Base-by-base conservation (phyloP, 2,888 invertebrate genomes). In the Poecilus cupreus region DNA sequence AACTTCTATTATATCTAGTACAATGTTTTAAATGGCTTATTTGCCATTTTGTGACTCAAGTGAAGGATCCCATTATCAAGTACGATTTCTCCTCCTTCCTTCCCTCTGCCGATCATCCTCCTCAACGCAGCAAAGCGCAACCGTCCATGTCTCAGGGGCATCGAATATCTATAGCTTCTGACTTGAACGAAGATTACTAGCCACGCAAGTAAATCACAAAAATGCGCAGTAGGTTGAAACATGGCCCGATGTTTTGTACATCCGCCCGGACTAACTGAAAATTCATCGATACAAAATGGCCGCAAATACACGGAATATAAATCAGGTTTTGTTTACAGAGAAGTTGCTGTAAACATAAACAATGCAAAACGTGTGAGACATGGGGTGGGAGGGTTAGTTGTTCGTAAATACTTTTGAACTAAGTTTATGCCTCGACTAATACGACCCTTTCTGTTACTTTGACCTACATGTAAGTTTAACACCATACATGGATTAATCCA, bases 181-280 rank as follows among this genome's bases (percentile, higher is more conserved):
- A 60, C 26, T 60, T 22, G 60, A 54, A 24, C 54, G n/a, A 60
- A 60, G 60, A 60, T 60, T 60, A n/a, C 60, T 26, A 60, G 13
- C 60, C 60, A 24, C 60, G 26, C 26, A 60, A 60, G 24, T 60
- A 60, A 60, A 60, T 60, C 60, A 60, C 60, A 60, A 60, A 60
- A 60, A 60, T 60, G 26, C 26, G 32, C 6, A 5, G 32, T 60
- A 60, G 22, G 18, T n/a, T 11, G 13, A 60, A 60, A 60, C 60
- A 60, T n/a, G n/a, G 24, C 60, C 43, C 43, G 1, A 13, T 13
- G 43, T 13, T 13, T 11, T 43, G 43, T 43, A 43, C 43, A 43
- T 43, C 1, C 60, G 13, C 4, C n/a, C 5, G 22, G 26, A 26
- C 43, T 4, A 43, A 4, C 26, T n/a, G 54, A 54, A 54, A 54